Conservation (phyloP, 2,797 vertebrate species). For the Hydrophis major region DNA sequence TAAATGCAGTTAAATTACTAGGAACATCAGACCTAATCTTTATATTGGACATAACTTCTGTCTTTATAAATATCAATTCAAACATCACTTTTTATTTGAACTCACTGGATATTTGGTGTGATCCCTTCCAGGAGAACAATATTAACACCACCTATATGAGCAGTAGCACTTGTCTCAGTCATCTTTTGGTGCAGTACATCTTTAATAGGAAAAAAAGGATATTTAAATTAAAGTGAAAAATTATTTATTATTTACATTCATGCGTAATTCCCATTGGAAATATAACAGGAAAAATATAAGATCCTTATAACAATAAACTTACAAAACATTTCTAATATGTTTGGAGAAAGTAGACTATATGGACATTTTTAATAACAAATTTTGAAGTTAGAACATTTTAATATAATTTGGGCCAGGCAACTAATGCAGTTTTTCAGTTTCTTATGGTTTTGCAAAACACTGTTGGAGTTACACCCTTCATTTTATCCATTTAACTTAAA, state of each 20-base stretch:
- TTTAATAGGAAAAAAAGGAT: conserved; percentile 57
- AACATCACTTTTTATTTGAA: conserved; percentile 44
- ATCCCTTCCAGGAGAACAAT: conserved; percentile 97
- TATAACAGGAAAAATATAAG: neutral
- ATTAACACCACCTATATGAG: conserved; percentile 96
- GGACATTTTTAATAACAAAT: neutral
- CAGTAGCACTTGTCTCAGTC: conserved; percentile 97
- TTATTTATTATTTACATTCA: neutral
- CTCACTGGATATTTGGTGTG: conserved; percentile 97
- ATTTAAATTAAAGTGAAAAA: conserved; percentile 10
- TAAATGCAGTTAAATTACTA: neutral
- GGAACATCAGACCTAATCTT: neutral
- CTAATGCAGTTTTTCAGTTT: neutral
- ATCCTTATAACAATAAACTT: neutral
- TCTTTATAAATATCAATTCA: neutral
- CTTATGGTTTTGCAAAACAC: neutral
- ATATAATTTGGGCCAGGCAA: neutral
- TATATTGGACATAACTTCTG: neutral
- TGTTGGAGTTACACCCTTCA: neutral
- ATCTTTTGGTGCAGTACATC: conserved; percentile 99
- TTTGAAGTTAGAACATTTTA: neutral
- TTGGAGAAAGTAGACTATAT: neutral
- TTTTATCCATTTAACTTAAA: neutral
- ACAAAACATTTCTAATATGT: neutral
- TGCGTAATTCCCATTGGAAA: neutral